These are phyloP conservation scores for Myoxocephalus aenaeus DNA, from an alignment of 2,797 vertebrate species.

Conservation along the genomic window DNA sequence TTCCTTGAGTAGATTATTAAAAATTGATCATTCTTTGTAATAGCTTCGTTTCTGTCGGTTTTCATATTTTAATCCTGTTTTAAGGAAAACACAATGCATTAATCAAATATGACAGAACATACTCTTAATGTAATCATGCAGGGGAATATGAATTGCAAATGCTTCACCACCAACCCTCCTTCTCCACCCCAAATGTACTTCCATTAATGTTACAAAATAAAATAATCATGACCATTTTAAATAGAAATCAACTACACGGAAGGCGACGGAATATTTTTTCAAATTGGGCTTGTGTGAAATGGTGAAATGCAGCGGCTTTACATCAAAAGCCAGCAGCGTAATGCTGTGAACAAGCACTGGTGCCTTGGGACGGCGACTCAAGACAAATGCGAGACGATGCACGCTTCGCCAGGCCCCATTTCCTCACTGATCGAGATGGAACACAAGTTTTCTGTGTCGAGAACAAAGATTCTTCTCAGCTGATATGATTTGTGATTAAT, in stretches of 20 bases:
- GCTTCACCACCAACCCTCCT: slow-evolving; percentile 62
- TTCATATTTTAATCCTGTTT: slow-evolving; percentile 94
- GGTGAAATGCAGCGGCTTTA: slow-evolving; percentile 75
- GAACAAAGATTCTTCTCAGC: slow-evolving; percentile 78
- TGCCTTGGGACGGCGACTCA: slow-evolving; percentile 64
- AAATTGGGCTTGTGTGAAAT: slow-evolving; percentile 79
- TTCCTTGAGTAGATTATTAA: slow-evolving; percentile 88
- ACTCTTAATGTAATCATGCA: slow-evolving; percentile 97
- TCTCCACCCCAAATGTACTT: slow-evolving; percentile 86
- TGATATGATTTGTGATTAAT: slow-evolving; percentile 74
- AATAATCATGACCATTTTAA: slow-evolving; percentile 96
- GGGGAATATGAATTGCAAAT: slow-evolving; percentile 99
- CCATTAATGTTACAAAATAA: slow-evolving; percentile 94
- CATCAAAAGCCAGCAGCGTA: slow-evolving; percentile 68
- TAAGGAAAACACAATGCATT: slow-evolving; percentile 96
- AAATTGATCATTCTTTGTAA: slow-evolving; percentile 93
- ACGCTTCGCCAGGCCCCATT: slow-evolving; percentile 72
- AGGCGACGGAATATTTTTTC: slow-evolving; percentile 83
- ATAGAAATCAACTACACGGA: slow-evolving; percentile 85
- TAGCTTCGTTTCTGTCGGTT: slow-evolving; percentile 95
- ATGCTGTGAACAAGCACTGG: slow-evolving; percentile 64
- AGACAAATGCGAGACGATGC: slow-evolving; percentile 78
- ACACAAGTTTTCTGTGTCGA: slow-evolving; percentile 81
- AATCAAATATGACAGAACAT: slow-evolving; percentile 98
- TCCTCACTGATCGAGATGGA: slow-evolving; percentile 77